These are phyloP conservation scores for Cyprinodon brontotheroides DNA, from an alignment of 2,113 vertebrate species.

Conservation along the genomic window DNA sequence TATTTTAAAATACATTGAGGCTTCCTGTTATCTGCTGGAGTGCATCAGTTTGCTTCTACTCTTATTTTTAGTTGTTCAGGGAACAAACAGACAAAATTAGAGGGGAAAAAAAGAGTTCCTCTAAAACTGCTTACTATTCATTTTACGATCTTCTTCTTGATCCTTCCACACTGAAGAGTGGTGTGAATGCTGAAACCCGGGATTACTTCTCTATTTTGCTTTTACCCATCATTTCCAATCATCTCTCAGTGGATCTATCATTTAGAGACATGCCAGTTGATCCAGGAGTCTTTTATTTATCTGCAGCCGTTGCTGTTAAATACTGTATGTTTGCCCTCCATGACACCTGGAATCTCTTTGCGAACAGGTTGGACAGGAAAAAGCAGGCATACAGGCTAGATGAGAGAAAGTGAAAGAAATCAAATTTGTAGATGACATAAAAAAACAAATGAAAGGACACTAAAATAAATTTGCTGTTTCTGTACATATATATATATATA, in stretches of 20 bases:
- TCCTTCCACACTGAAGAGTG: too few relatives aligned
- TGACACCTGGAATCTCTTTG: not conserved
- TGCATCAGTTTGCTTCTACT: not conserved
- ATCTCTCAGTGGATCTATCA: not conserved
- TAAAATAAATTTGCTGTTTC: not conserved
- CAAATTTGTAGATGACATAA: not conserved
- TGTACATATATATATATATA: too few relatives aligned
- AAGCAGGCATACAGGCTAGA: not conserved
- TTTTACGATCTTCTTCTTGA: not conserved
- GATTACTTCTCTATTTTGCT: too few relatives aligned
- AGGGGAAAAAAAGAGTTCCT: not conserved
- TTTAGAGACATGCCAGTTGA: not conserved
- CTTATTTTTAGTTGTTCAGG: not conserved
- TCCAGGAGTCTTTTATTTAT: not conserved
- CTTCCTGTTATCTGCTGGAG: not conserved
- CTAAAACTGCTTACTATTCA: not conserved
- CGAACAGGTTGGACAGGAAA: not conserved
- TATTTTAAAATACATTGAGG: not conserved
- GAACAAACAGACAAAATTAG: not conserved
- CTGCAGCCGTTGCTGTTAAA: too few relatives aligned
- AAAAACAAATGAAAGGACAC: too few relatives aligned
- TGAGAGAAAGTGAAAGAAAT: not conserved
- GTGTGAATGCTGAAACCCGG: too few relatives aligned
- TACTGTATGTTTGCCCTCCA: not conserved
- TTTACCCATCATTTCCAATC: too few relatives aligned